A percentile compares a stretch with the other conserved stretches of the same genome.
These are phyloP conservation scores for Harmothoe impar DNA, from an alignment of 2,888 invertebrate species.

Conservation along the genomic window DNA sequence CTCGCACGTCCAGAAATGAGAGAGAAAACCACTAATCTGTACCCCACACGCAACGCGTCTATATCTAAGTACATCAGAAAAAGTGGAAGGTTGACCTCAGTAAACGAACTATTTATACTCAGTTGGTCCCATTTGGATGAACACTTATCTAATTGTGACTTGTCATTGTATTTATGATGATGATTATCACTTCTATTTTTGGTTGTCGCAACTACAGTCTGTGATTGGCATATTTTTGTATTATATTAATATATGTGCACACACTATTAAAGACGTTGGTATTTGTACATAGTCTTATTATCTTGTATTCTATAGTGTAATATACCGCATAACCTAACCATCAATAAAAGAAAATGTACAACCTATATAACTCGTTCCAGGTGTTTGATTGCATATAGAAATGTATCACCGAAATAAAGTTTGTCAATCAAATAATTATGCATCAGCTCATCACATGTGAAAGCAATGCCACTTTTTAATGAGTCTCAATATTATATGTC, in stretches of 20 bases:
- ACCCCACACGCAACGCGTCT: neutral
- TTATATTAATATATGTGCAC: neutral
- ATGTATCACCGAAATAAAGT: too few species aligned
- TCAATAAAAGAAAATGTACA: neutral
- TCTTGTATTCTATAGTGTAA: neutral
- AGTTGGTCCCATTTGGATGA: neutral
- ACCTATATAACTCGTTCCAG: too few species aligned
- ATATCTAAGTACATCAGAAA: neutral
- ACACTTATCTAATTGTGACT: neutral
- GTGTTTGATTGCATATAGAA: too few species aligned
- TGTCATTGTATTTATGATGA: neutral
- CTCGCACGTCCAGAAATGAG: neutral
- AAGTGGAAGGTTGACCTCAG: neutral
- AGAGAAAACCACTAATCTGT: neutral
- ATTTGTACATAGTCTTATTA: neutral
- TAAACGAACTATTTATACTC: neutral
- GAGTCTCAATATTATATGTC: too few species aligned
- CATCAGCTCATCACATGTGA: too few species aligned
- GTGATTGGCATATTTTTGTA: constrained; percentile 19
- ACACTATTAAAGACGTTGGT: neutral
- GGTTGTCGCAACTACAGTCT: constrained; percentile 20
- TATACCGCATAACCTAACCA: neutral
- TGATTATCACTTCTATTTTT: neutral
- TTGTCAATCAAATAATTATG: too few species aligned
- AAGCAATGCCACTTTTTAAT: too few species aligned